A percentile compares a stretch with the other conserved stretches of the same genome.
phyloP scores from a whole-genome alignment of 2,113 vertebrate species.

The Otus sunia region DNA sequence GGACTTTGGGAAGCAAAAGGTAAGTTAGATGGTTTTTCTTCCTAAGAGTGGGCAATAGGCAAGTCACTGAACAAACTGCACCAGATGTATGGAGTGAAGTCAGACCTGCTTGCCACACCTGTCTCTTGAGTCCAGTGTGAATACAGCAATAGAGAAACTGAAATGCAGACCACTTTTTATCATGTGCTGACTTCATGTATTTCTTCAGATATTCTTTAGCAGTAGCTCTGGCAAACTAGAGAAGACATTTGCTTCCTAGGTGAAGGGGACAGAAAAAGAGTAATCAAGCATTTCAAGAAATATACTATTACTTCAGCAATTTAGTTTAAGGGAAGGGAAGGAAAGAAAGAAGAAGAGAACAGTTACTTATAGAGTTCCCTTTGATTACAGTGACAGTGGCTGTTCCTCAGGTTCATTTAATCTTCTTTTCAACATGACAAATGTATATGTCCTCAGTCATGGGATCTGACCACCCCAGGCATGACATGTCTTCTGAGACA shows the following conservation, averaged over 20 bases:
- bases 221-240: not conserved
- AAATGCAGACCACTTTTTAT: not conserved
- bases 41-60: not conserved
- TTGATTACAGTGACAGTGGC: not conserved
- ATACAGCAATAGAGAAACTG: not conserved
- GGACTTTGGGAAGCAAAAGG: not conserved
- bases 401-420: not conserved
- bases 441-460: not conserved
- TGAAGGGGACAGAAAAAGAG: not conserved
- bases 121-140: not conserved
- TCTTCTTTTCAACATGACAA: not conserved
- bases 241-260: not conserved
- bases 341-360: not conserved
- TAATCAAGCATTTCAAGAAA: not conserved
- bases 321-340: not conserved
- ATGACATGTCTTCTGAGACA: not conserved
- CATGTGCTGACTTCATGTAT: not conserved
- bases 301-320: not conserved
- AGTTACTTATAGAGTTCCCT: not conserved
- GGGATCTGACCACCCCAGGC: not conserved
- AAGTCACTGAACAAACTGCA: not conserved
- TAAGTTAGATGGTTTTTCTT: not conserved
- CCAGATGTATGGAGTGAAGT: not conserved
- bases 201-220: not conserved
- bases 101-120: not conserved